Evolutionary conservation across 2,888 invertebrate genomes (phyloP).

Genomic region (Drosophila hamatofila): DNA sequence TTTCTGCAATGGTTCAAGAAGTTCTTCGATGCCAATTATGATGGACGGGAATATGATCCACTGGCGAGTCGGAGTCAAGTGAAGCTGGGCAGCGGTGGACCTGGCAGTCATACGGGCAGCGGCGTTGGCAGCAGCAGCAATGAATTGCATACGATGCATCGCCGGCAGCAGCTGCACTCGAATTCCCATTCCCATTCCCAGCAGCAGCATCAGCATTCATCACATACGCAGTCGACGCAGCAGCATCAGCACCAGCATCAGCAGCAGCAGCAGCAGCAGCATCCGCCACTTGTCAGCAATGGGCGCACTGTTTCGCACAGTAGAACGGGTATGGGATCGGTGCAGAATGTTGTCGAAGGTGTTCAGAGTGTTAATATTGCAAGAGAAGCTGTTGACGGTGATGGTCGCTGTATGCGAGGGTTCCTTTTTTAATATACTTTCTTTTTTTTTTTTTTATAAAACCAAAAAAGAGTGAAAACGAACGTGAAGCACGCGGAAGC

Average conservation of each 20-base stretch:
- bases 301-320: conserved; percentile 42
- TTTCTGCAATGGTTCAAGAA: conserved; percentile 99
- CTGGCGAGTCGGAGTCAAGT: conserved; percentile 94
- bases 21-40: conserved; percentile 99
- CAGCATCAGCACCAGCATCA: not conserved
- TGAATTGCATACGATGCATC: conserved; percentile 81
- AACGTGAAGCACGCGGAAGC: conserved; percentile 72
- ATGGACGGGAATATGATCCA: conserved; percentile 98
- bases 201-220: conserved; percentile 5
- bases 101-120: conserved; percentile 86
- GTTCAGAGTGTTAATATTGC: conserved; percentile 4
- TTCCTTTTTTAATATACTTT: conserved; percentile 9
- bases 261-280: conserved; percentile 16
- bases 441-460: conserved; percentile 9
- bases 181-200: not conserved
- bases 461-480: conserved; percentile 27
- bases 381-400: conserved; percentile 43
- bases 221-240: conserved; percentile 30
- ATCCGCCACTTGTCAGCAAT: conserved; percentile 29
- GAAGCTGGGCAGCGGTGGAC: conserved; percentile 90
- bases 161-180: conserved; percentile 53
- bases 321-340: conserved; percentile 55
- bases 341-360: conserved; percentile 15
- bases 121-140: conserved; percentile 85
- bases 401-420: conserved; percentile 46